A percentile compares a stretch with the other conserved stretches of the same genome.
These are phyloP conservation scores for Drosophila kikkawai DNA, from an alignment of 1,140 invertebrate genomes.

Conservation along the genomic window DNA sequence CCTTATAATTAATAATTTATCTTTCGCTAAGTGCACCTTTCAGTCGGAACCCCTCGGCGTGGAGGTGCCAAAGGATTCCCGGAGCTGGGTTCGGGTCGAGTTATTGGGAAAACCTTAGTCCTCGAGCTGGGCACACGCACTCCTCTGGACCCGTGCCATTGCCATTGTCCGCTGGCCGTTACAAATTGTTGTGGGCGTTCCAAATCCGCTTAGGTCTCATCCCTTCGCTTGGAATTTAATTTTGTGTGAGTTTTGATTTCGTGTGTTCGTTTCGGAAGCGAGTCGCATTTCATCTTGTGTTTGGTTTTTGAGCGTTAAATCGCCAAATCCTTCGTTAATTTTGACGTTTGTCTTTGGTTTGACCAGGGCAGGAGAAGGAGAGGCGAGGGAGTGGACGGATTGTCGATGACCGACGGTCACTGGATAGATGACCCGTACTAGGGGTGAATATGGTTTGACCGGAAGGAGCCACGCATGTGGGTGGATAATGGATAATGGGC, in stretches of 20 bases:
- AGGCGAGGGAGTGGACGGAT: slow-evolving; percentile 24
- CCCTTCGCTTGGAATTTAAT: slow-evolving; percentile 55
- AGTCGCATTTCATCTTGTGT: slow-evolving; percentile 73
- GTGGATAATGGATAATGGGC: slow-evolving; percentile 47
- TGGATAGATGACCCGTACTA: slow-evolving; percentile 53
- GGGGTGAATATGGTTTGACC: slow-evolving; percentile 33
- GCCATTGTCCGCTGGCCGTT: slow-evolving; percentile 57
- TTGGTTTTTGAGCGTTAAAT: slow-evolving; percentile 78
- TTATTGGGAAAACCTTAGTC: slow-evolving; percentile 17
- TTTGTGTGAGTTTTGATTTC: slow-evolving; percentile 59
- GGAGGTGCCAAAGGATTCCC: slow-evolving; percentile 52
- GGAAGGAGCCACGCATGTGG: slow-evolving; percentile 59
- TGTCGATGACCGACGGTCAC: slow-evolving; percentile 63
- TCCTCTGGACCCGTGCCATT: slow-evolving; percentile 28
- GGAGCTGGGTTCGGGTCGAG: slow-evolving; percentile 6
- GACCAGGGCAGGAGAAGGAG: background rate
- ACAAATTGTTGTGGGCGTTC: slow-evolving; percentile 85
- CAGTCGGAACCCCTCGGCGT: slow-evolving; percentile 45
- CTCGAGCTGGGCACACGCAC: slow-evolving; percentile 40
- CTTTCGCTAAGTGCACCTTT: slow-evolving; percentile 10
- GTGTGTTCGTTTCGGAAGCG: slow-evolving; percentile 15
- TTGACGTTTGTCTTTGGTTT: slow-evolving; percentile 71
- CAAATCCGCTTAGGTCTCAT: slow-evolving; percentile 79
- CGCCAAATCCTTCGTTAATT: slow-evolving; percentile 82
- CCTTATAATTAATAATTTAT: no score